phyloP scores from a whole-genome alignment of 2,113 vertebrate species.

The Plecturocebus donacophilus region DNA sequence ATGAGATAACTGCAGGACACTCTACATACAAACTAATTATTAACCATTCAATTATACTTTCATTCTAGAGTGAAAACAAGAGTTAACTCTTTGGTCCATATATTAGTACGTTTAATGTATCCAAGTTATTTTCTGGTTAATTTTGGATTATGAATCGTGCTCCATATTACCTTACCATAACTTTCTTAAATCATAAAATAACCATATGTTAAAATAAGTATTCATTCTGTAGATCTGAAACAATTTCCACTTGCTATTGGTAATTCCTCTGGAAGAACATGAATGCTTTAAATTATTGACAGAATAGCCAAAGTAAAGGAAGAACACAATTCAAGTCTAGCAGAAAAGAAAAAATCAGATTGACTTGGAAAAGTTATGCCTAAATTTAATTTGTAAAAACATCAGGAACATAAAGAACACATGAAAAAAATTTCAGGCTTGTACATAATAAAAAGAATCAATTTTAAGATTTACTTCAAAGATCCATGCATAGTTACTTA shows the following conservation, averaged over 20 bases:
- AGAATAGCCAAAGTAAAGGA: constrained; percentile 8
- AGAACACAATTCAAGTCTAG: constrained; percentile 16
- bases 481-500: not conserved
- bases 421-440: constrained; percentile 25
- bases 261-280: not conserved
- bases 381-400: constrained; percentile 56
- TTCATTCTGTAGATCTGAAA: constrained; percentile 11
- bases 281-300: not conserved
- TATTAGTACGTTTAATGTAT: constrained; percentile 41
- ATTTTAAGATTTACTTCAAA: constrained; percentile 40
- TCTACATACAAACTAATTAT: not conserved
- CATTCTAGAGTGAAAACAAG: constrained; percentile 63
- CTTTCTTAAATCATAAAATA: constrained; percentile 46
- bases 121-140: constrained; percentile 29
- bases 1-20: not conserved
- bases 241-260: not conserved
- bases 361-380: constrained; percentile 35
- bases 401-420: constrained; percentile 29
- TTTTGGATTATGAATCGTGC: constrained; percentile 23
- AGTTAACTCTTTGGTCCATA: constrained; percentile 77
- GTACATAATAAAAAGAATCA: not conserved
- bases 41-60: constrained; percentile 41
- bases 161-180: constrained; percentile 16
- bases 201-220: constrained; percentile 30
- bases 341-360: constrained; percentile 45